phyloP scores from a whole-genome alignment of 2,888 invertebrate genomes.

The Eupithecia vulgata region DNA sequence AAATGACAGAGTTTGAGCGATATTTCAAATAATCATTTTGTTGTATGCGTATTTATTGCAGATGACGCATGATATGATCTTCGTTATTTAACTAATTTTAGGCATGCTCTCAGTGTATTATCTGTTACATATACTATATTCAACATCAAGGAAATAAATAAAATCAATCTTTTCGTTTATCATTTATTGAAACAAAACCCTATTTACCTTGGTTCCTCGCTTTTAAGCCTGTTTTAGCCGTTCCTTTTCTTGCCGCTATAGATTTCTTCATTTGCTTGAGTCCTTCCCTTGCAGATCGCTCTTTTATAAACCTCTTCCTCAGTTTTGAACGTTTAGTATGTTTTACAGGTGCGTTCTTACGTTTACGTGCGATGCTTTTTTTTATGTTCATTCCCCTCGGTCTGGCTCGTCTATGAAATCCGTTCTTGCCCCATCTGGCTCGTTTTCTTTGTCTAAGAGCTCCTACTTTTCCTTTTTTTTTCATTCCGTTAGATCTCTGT shows the following conservation, averaged over 20 bases:
- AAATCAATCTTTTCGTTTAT: conserved; percentile 24
- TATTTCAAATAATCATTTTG: background rate
- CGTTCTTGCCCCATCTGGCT: background rate
- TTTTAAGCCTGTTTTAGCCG: background rate
- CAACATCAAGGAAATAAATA: conserved; percentile 19
- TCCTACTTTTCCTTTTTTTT: background rate
- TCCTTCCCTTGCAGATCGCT: background rate
- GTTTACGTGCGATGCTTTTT: background rate
- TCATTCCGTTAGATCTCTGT: background rate
- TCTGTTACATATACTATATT: background rate
- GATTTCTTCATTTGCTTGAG: background rate
- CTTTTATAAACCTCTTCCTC: background rate
- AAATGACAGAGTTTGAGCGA: background rate
- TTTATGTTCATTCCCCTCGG: background rate
- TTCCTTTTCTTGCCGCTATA: background rate
- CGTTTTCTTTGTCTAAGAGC: background rate
- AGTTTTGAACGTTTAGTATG: background rate
- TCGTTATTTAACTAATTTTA: background rate
- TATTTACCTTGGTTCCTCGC: conserved; percentile 25
- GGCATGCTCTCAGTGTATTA: background rate
- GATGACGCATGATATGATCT: background rate
- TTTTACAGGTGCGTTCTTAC: background rate
- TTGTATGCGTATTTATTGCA: background rate
- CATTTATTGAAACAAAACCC: conserved; percentile 21
- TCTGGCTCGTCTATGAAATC: background rate